Evolutionary conservation across 2,888 invertebrate species (phyloP).

Genomic region (Andrena chrysosceles): DNA sequence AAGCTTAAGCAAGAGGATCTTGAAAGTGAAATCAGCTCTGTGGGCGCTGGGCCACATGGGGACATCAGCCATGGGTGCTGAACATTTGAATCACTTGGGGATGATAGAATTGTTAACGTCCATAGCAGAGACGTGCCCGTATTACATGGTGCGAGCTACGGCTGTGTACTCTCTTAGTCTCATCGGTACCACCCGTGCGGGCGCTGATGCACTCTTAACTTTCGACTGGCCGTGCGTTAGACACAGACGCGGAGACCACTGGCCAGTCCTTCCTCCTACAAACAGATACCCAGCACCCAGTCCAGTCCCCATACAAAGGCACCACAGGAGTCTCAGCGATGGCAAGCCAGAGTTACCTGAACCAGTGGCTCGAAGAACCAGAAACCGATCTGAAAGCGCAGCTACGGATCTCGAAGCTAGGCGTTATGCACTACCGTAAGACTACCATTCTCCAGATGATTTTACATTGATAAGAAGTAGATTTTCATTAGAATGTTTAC

Average conservation of each 20-base stretch:
- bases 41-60: conserved; percentile 96
- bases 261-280: conserved; percentile 79
- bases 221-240: conserved; percentile 82
- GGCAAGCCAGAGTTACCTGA: conserved; percentile 82
- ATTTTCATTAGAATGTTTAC: conserved; percentile 30
- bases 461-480: not conserved
- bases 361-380: conserved; percentile 77
- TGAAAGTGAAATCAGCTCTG: conserved; percentile 93
- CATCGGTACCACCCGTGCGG: conserved; percentile 93
- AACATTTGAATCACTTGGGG: conserved; percentile 88
- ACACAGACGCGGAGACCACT: conserved; percentile 81
- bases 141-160: conserved; percentile 95
- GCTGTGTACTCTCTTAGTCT: conserved; percentile 95
- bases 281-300: conserved; percentile 75
- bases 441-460: not conserved
- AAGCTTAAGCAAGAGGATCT: conserved; percentile 84
- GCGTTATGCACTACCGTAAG: conserved; percentile 79
- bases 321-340: conserved; percentile 83
- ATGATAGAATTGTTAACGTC: conserved; percentile 86
- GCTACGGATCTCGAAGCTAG: conserved; percentile 82
- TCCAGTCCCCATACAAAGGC: conserved; percentile 79
- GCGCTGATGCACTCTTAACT: conserved; percentile 89
- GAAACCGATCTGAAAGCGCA: conserved; percentile 83
- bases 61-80: conserved; percentile 91
- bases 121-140: conserved; percentile 92